Evolutionary conservation across 1,140 invertebrate genomes (phyloP).

Genomic region (Saccostrea cuccullata): DNA sequence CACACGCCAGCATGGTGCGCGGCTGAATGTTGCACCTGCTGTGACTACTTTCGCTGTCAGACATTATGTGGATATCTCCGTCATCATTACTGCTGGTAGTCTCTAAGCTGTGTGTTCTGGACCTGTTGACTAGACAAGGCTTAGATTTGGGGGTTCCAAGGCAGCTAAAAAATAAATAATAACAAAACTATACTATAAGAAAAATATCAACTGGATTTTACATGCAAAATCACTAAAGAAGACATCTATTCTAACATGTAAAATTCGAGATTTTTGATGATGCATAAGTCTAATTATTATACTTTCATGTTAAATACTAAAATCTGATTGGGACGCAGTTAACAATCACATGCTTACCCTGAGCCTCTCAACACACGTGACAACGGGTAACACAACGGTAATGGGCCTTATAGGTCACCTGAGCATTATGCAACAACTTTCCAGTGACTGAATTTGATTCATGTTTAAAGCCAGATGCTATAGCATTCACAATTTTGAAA

Average conservation of each 20-base stretch:
- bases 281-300: no score
- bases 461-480: no score
- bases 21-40: not conserved
- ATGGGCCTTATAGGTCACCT: no score
- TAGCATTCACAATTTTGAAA: no score
- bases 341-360: no score
- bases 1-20: not conserved
- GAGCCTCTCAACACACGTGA: no score
- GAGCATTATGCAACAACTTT: no score
- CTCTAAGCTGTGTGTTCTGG: slow-evolving; percentile 73
- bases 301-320: no score
- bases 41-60: not conserved
- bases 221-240: not conserved
- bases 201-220: no score
- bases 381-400: no score
- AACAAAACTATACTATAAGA: not conserved
- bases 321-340: no score
- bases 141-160: slow-evolving; percentile 83
- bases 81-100: slow-evolving; percentile 78
- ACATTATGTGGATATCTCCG: slow-evolving; percentile 60
- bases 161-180: slow-evolving; percentile 68
- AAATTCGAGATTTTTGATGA: not conserved
- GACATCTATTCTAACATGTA: slow-evolving; percentile 48
- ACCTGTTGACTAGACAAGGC: slow-evolving; percentile 86
- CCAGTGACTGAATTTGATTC: no score